phyloP scores from a whole-genome alignment of 2,888 invertebrate genomes.

The Cybosia mesomella region DNA sequence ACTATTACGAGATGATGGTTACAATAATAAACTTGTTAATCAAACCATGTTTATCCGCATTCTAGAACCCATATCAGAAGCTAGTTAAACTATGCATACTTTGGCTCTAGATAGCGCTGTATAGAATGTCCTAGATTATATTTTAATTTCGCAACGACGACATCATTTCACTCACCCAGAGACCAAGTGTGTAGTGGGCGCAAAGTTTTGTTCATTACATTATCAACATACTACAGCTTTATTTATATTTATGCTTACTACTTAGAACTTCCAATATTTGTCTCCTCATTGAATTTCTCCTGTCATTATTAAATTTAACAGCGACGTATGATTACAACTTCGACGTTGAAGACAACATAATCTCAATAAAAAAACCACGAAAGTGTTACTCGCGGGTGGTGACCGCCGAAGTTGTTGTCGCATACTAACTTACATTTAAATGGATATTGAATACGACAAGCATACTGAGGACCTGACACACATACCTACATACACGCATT shows the following conservation, averaged over 20 bases:
- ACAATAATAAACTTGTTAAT: background rate
- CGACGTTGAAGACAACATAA: slow-evolving; percentile 37
- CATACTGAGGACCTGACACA: slow-evolving; percentile 57
- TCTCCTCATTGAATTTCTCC: slow-evolving; percentile 55
- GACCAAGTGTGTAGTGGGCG: slow-evolving; percentile 41
- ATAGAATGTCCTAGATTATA: background rate
- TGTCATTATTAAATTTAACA: slow-evolving; percentile 60
- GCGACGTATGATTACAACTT: slow-evolving; percentile 44
- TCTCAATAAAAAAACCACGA: slow-evolving; percentile 42
- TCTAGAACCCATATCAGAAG: background rate
- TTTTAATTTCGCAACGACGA: background rate
- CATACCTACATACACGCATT: slow-evolving; percentile 54
- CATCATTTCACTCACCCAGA: background rate
- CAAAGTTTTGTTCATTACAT: slow-evolving; percentile 49
- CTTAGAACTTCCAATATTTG: slow-evolving; percentile 61
- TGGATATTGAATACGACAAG: slow-evolving; percentile 70
- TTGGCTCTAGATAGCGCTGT: background rate
- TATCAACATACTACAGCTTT: slow-evolving; percentile 64
- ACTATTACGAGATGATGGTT: background rate
- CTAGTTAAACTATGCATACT: background rate
- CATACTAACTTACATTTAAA: slow-evolving; percentile 55
- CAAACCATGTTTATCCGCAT: background rate
- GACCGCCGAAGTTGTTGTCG: slow-evolving; percentile 53
- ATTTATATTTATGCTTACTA: slow-evolving; percentile 81
- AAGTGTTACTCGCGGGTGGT: slow-evolving; percentile 1